phyloP scores from a whole-genome alignment of 2,797 vertebrate genomes.

The Gymnodraco acuticeps region DNA sequence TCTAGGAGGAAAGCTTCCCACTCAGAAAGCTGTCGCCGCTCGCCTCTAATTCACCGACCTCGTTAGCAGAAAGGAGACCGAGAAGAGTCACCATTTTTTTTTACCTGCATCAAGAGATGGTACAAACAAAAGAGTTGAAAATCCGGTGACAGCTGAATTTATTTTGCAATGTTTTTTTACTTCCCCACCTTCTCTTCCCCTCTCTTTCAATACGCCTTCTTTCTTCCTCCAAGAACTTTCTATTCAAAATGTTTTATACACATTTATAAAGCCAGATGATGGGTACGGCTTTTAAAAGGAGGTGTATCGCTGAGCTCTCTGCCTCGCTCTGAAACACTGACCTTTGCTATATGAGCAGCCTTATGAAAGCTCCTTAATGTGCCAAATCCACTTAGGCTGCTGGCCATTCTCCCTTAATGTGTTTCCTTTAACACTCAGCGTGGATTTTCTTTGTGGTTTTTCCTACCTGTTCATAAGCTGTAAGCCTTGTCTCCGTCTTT shows the following conservation, averaged over 20 bases:
- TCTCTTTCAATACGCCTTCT: slow-evolving; percentile 12
- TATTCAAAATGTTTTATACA: slow-evolving; percentile 45
- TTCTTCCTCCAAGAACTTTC: neutral
- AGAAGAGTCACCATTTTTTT: neutral
- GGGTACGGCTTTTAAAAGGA: slow-evolving; percentile 22
- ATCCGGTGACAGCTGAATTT: slow-evolving; percentile 41
- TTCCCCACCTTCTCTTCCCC: neutral
- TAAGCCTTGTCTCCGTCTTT: neutral
- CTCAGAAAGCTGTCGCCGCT: slow-evolving; percentile 75
- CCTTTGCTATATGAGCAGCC: slow-evolving; percentile 18
- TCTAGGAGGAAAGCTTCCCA: slow-evolving; percentile 80
- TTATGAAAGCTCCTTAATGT: slow-evolving; percentile 38
- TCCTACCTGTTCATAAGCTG: neutral
- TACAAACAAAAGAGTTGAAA: slow-evolving; percentile 42
- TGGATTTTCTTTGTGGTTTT: slow-evolving; percentile 16
- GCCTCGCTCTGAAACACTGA: slow-evolving; percentile 28
- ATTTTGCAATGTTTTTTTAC: neutral
- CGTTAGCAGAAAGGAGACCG: neutral
- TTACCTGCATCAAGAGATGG: slow-evolving; percentile 31
- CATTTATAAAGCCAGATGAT: slow-evolving; percentile 29
- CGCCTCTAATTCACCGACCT: slow-evolving; percentile 70
- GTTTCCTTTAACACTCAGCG: slow-evolving; percentile 24
- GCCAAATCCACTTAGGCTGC: slow-evolving; percentile 18
- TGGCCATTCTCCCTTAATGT: slow-evolving; percentile 31
- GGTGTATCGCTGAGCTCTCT: slow-evolving; percentile 2